phyloP scores from a whole-genome alignment of 2,888 invertebrate species.

The Neoaliturus tenellus region DNA sequence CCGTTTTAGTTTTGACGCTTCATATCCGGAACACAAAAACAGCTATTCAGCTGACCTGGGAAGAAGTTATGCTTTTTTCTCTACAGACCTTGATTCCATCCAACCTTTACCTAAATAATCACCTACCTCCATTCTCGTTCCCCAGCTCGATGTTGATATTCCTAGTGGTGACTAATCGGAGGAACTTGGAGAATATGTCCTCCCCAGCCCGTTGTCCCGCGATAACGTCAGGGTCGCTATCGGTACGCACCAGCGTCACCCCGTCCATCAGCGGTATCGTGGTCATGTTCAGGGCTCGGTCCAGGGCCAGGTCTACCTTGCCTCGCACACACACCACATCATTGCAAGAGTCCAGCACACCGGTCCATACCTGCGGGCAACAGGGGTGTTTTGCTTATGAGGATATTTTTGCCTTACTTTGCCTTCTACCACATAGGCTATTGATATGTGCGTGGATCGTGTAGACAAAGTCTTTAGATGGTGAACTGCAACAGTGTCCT shows the following conservation, averaged over 20 bases:
- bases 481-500: too few relatives aligned
- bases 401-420: too few relatives aligned
- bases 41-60: too few relatives aligned
- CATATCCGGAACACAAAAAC: too few relatives aligned
- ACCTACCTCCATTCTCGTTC: neutral
- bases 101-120: neutral
- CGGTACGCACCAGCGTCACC: constrained; percentile 21
- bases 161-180: constrained; percentile 1
- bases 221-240: neutral
- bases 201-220: neutral
- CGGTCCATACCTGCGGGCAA: constrained; percentile 8
- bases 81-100: too few relatives aligned
- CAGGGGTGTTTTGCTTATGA: too few relatives aligned
- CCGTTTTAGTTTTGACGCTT: too few relatives aligned
- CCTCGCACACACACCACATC: constrained; percentile 14
- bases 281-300: constrained; percentile 45
- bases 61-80: too few relatives aligned
- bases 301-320: constrained; percentile 4
- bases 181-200: constrained; percentile 16
- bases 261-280: constrained; percentile 42
- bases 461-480: too few relatives aligned
- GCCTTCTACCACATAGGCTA: too few relatives aligned
- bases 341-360: constrained; percentile 1
- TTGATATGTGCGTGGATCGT: too few relatives aligned
- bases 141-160: constrained; percentile 39